Evolutionary conservation across 2,113 vertebrate species (phyloP), one percentile per base, ranked within the genome.

Genomic region (Rhinopomastus cyanomelas): DNA sequence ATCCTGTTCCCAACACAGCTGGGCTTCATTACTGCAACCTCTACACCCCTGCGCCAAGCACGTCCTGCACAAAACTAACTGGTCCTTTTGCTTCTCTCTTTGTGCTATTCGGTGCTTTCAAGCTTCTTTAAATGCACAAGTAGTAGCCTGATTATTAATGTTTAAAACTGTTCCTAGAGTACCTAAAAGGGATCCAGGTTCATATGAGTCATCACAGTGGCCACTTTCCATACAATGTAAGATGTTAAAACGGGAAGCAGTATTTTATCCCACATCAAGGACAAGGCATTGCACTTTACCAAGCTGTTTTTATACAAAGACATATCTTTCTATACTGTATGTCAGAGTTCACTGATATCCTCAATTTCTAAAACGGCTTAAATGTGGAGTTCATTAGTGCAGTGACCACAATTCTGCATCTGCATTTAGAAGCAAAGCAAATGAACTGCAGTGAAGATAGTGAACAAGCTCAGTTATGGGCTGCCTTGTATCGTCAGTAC

Each of bases 321-420:
- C 42, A 19, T 32, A 7, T 53, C 16, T 84, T 90, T 75, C 77
- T 59, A 44, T 78, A 51, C 10, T 61, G 3, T 48, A 14, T 51
- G 59, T 55, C 44, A 53, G n/a, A 83, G 73, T 74, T 88, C 51
- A 91, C 37, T 2, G 26, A 88, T 25, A 75, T 6, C 51, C 51
- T 75, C 27, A 17, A 3, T 76, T 89, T 90, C 46, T 27, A 74
- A 81, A 81, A 57, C 21, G 26, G 37, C 23, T 44, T 65, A 72
- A 86, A 67, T 27, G 77, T 16, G 32, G 27, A 86, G 72, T 19
- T 92, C 71, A 74, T 85, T 77, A 92, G 77, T 60, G 52, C 71
- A 93, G 52, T 60, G 77, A 90, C 77, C 88, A 90, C 64, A 87
- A 27, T 32, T 72, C 61, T 53, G 42, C 27, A 84, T 75, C 86